Evolutionary conservation across 2,888 invertebrate species (phyloP), one percentile per base, ranked within the genome.

Genomic region (Ochlodes sylvanus): DNA sequence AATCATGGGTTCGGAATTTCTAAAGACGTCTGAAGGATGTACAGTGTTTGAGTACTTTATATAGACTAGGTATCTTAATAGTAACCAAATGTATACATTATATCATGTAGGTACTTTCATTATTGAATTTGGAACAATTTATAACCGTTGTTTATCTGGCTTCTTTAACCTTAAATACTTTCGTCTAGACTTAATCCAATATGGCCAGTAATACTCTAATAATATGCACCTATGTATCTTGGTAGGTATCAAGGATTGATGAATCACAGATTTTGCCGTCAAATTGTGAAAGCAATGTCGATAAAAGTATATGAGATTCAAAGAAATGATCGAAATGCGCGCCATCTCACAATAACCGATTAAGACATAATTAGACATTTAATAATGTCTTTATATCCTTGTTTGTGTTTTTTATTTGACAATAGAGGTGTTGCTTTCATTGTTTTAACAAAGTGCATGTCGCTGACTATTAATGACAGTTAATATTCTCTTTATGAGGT

Each of bases 381-480:
- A 14, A 42, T 42, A 42, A 42, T 42, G 4, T 42, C 2, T 42
- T 14, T 42, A 42, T 42, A 42, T 42, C 42, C 14, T 42, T 4
- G 42, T 42, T 27, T 27, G 27, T 27, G 27, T 42, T 38, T 17
- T 38, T 38, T 5, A 12, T 57, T 57, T 38, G 38, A 61, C 12
- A 42, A 14, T 14, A 42, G 14, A 61, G 15, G 61, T 61, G 34
- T 27, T 27, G 27, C 27, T 27, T 27, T 27, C 27, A 27, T 27
- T 27, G 27, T 27, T 4, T 27, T 27, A 27, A 5, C 27, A 5
- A 27, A 27, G 27, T 32, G 44, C 61, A 61, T 61, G 61, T 34
- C 17, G 61, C 61, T 27, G 21, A 17, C 47, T 34, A 61, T 47
- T 61, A 61, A 61, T 61, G 47, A 61, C 47, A 34, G 15, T 47